A percentile compares a stretch with the other conserved stretches of the same genome.
Evolutionary conservation across 2,113 vertebrate genomes (phyloP).

Genomic region (Columbina picui): DNA sequence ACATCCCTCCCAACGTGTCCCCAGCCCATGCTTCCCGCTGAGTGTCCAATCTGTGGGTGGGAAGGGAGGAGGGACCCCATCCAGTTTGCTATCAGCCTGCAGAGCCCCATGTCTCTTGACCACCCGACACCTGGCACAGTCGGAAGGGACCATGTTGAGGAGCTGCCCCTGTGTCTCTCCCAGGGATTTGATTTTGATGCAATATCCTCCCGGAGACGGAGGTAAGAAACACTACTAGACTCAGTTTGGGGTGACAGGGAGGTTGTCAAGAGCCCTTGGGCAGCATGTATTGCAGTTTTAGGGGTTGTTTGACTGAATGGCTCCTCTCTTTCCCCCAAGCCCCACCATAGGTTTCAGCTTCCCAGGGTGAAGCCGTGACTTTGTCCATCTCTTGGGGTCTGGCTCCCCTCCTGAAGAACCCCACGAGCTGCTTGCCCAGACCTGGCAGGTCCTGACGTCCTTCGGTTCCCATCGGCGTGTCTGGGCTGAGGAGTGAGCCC

Average conservation of each 20-base stretch:
- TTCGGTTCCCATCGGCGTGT: not conserved
- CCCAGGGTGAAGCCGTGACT: not conserved
- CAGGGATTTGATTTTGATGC: no score
- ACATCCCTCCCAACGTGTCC: not conserved
- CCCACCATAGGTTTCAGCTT: not conserved
- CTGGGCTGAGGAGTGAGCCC: not conserved
- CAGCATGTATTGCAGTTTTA: not conserved
- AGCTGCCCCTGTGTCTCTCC: not conserved
- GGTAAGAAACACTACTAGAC: not conserved
- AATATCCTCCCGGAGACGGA: not conserved
- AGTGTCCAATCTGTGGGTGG: fast-evolving
- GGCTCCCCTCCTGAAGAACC: not conserved
- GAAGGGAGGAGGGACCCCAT: not conserved
- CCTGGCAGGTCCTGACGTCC: not conserved
- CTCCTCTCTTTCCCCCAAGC: not conserved
- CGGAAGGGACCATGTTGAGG: fast-evolving
- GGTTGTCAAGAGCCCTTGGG: not conserved
- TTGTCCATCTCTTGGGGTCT: not conserved
- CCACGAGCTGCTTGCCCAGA: not conserved
- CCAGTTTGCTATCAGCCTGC: not conserved
- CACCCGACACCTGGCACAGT: fast-evolving
- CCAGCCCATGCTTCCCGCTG: not conserved
- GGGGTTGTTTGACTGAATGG: not conserved
- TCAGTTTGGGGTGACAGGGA: not conserved
- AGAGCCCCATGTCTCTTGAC: not conserved